Conservation (phyloP, 2,797 vertebrate genomes). For the Lepilemur ruficaudatus region DNA sequence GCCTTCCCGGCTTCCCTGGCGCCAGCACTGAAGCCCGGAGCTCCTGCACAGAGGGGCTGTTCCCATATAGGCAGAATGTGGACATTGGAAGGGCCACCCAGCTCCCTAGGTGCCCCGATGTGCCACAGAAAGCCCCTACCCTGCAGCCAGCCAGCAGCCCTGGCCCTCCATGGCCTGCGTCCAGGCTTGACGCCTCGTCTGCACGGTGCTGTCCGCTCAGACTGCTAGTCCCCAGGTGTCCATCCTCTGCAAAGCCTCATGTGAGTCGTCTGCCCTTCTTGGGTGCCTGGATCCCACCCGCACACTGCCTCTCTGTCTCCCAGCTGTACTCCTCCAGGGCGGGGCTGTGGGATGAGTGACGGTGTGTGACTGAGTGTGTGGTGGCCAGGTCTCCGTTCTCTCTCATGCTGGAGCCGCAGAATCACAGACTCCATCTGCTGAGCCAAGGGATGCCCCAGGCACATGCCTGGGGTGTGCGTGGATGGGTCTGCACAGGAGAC, state of each 20-base stretch:
- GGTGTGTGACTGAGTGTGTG: background rate
- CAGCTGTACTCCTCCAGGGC: background rate
- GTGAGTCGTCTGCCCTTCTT: background rate
- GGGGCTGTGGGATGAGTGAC: background rate
- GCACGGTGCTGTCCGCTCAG: too few relatives aligned
- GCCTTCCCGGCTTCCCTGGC: background rate
- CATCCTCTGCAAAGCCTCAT: background rate
- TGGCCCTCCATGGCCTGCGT: rapidly evolving
- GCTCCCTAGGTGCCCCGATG: rapidly evolving
- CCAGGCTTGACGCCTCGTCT: background rate
- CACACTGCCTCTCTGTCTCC: background rate
- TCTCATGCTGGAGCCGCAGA: background rate
- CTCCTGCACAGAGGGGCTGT: background rate
- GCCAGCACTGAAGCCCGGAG: background rate
- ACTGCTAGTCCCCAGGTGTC: background rate
- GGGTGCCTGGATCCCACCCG: background rate
- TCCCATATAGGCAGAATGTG: background rate
- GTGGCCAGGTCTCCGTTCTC: background rate
- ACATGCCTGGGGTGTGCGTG: too few relatives aligned
- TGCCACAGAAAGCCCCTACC: background rate
- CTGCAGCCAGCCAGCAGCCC: rapidly evolving
- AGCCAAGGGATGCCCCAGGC: background rate
- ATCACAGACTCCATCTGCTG: background rate
- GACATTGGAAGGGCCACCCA: background rate
- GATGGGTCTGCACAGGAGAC: background rate